Evolutionary conservation across 1,140 invertebrate genomes (phyloP), one percentile per base, ranked within the genome.

Genomic region (Carcinoscorpius rotundicauda): DNA sequence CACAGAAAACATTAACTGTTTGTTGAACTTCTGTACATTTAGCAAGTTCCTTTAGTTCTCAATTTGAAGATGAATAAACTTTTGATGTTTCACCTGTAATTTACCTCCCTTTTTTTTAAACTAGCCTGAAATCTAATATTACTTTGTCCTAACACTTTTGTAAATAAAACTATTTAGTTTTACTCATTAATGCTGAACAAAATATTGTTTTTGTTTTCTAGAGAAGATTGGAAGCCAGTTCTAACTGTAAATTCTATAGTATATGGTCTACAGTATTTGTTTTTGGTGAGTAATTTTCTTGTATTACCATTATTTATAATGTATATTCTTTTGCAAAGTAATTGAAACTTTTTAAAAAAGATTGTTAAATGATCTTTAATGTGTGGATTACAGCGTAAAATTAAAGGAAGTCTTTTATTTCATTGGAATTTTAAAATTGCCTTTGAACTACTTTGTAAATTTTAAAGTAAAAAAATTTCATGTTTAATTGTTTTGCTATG

Each of bases 151-250:
- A 4, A 61, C 5, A 4, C n/a, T 51, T 49, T 56, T n/a, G 29
- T n/a, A 59, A 61, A 64, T 61, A 10, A 8, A 8, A 10, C 10
- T 11, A 11, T 51, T 60, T 6, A 60, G 59, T 8, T 8, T 60
- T 60, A 51, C 29, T 60, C 11, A 9, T 60, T 9, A 60, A 60
- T 3, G 29, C 8, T 60, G 0, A 60, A 60, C 8, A 3, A 9
- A 29, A 29, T 29, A 60, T 29, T 29, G 53, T 55, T 65, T 56
- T 52, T 11, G 70, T 61, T 71, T 60, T 74, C 73, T 51, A 79
- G 95, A 75, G 95, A 98, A 85, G 95, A 98, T 80, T 98, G 95
- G 95, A 98, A 98, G 78, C 95, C 95, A 68, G 95, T 98, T 65
- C 82, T 98, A 63, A 97, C 94, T 58, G 93, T 98, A 70, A 98